Base-by-base conservation (phyloP, 2,888 invertebrate species). In the Coremacera marginata region DNA sequence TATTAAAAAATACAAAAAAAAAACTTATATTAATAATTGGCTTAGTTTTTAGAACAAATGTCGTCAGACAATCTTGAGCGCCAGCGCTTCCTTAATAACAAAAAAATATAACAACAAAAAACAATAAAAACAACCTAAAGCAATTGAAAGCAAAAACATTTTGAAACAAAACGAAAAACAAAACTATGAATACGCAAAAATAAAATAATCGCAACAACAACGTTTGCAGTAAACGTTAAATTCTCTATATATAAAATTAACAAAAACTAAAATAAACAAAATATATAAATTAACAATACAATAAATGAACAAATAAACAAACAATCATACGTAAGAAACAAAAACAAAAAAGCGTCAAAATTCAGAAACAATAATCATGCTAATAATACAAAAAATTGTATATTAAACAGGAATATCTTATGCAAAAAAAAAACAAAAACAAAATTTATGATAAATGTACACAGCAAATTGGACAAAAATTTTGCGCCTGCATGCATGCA, bases 21-120 rank as follows among this genome's bases (percentile, higher is more conserved):
- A 55, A 19, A 19, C 8, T 57, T 25, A 60, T 60, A 2, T 60
- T 3, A 22, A 55, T 19, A 19, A 55, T 60, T 25, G 57, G 27
- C 22, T 22, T 44, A 67, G 44, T 11, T 22, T 67, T 37, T 22
- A 67, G 44, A 44, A 37, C 31, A 67, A 67, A 31, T 44, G 67
- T 67, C 67, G 19, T 67, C 67, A 67, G 67, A 67, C 67, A 67
- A 67, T 67, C 67, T 37, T 16, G 44, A 37, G 67, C 67, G 31
- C 2, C 67, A 22, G 44, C 22, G 67, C 67, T 37, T 67, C 4
- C 27, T 68, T 70, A 70, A 37, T 67, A 72, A 70, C 60, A 62
- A 71, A 55, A 52, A 27, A 55, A n/a, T 16, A 68, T 70, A 75
- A 60, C n/a, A 71, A 74, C 57, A 70, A 34, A 63, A 8, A 55